Evolutionary conservation across 2,888 invertebrate species (phyloP).

Genomic region (Andrena flavipes): DNA sequence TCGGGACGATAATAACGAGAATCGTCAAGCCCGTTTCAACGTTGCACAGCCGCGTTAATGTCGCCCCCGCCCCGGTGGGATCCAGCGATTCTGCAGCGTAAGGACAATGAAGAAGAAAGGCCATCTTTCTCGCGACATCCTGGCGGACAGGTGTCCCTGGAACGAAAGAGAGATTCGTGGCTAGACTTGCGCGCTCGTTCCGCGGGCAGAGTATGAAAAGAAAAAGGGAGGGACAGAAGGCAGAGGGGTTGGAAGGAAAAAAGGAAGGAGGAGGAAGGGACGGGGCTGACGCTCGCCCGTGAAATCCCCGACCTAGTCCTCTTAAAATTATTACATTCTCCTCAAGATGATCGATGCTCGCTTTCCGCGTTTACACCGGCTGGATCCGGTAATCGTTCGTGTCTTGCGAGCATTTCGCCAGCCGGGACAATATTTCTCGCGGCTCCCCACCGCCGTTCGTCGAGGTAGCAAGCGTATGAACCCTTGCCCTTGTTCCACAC

Average conservation of each 20-base stretch:
- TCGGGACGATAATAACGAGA: conserved; percentile 34
- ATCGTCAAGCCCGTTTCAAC: conserved; percentile 25
- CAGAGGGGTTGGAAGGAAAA: background rate
- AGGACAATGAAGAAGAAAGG: conserved; percentile 30
- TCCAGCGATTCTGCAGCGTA: conserved; percentile 23
- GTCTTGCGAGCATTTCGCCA: conserved; percentile 51
- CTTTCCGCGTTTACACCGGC: conserved; percentile 51
- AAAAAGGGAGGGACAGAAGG: background rate
- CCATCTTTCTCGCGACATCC: conserved; percentile 35
- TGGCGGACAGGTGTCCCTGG: conserved; percentile 39
- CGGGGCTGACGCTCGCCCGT: conserved; percentile 26
- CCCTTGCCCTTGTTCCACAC: background rate
- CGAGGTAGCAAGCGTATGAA: background rate
- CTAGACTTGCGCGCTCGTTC: conserved; percentile 9
- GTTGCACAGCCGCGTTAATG: conserved; percentile 25
- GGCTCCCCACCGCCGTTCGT: background rate
- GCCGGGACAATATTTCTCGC: conserved; percentile 57
- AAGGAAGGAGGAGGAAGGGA: background rate
- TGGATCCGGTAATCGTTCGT: conserved; percentile 62
- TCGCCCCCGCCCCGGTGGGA: conserved; percentile 12
- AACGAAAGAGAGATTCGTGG: conserved; percentile 36
- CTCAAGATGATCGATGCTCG: conserved; percentile 67
- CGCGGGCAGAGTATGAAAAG: background rate
- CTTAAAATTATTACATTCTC: conserved; percentile 63
- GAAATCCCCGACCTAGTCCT: conserved; percentile 37